These are phyloP conservation scores for Polypterus bichir DNA, from an alignment of 2,113 vertebrate genomes.

Conservation along the genomic window DNA sequence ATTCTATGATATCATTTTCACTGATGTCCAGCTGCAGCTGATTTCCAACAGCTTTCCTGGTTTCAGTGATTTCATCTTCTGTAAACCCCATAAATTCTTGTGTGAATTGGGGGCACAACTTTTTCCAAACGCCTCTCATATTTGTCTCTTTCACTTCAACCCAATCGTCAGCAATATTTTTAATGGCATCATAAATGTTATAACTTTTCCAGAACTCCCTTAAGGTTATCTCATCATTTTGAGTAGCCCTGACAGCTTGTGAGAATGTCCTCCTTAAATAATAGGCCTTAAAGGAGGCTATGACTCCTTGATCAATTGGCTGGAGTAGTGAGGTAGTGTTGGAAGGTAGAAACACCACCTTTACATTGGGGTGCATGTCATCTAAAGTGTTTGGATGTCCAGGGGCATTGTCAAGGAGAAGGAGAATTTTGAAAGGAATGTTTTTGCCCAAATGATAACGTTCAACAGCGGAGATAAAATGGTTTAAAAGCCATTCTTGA, in stretches of 20 bases:
- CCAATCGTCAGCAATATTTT: constrained; percentile 9
- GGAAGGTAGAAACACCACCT: constrained; percentile 12
- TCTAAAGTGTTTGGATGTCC: constrained; percentile 10
- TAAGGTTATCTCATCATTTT: not conserved
- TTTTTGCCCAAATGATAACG: constrained; percentile 14
- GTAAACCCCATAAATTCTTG: too few relatives aligned
- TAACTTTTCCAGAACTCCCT: constrained; percentile 7
- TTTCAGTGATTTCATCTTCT: too few relatives aligned
- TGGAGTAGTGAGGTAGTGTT: not conserved
- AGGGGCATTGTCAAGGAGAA: constrained; percentile 13
- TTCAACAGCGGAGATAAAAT: constrained; percentile 13
- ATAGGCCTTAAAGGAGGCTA: constrained; percentile 13
- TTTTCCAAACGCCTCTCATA: too few relatives aligned
- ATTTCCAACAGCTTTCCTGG: too few relatives aligned
- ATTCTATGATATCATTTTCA: too few relatives aligned
- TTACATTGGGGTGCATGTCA: not conserved
- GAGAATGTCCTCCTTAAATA: constrained; percentile 15
- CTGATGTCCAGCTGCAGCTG: too few relatives aligned
- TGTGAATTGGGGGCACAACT: too few relatives aligned
- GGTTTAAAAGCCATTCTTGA: constrained; percentile 15
- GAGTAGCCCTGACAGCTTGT: constrained; percentile 11
- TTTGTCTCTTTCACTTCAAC: constrained; percentile 5
- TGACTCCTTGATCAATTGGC: constrained; percentile 9
- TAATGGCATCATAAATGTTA: constrained; percentile 13
- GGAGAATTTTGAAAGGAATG: constrained; percentile 18